Conservation (phyloP, 2,888 invertebrate species). For the Gymnocheta viridis region DNA sequence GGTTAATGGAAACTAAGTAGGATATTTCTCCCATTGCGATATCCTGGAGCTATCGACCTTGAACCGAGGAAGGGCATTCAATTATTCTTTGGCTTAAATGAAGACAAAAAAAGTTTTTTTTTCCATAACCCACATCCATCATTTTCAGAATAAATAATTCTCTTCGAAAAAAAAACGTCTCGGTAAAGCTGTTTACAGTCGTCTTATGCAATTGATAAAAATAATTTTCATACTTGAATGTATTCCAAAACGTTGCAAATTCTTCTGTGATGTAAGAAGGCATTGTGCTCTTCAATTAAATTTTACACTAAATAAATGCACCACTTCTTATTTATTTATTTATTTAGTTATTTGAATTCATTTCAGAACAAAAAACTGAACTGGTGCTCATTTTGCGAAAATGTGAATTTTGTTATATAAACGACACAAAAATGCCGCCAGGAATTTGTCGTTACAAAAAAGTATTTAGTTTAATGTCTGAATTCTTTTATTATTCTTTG, state of each 20-base stretch:
- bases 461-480: conserved; percentile 56
- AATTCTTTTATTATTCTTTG: conserved; percentile 53
- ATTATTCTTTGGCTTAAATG: too few species aligned
- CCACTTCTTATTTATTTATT: conserved; percentile 29
- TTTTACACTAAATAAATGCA: conserved; percentile 54
- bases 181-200: not conserved
- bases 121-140: too few species aligned
- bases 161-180: not conserved
- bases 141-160: too few species aligned
- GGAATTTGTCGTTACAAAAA: conserved; percentile 56
- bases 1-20: too few species aligned
- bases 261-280: conserved; percentile 39
- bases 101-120: too few species aligned
- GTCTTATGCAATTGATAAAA: not conserved
- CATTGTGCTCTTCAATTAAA: conserved; percentile 50
- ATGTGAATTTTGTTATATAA: conserved; percentile 58
- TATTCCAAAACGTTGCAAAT: conserved; percentile 23
- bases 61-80: too few species aligned
- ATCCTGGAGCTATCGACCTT: not conserved
- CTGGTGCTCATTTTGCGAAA: conserved; percentile 43
- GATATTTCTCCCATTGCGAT: too few species aligned
- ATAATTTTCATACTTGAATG: not conserved
- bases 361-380: conserved; percentile 3
- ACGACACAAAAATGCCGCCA: conserved; percentile 60
- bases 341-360: conserved; percentile 13